Percentiles rank a stretch among this genome's conserved stretches.
These are phyloP conservation scores for Euschistus heros DNA, from an alignment of 1,140 invertebrate genomes.

Conservation along the genomic window DNA sequence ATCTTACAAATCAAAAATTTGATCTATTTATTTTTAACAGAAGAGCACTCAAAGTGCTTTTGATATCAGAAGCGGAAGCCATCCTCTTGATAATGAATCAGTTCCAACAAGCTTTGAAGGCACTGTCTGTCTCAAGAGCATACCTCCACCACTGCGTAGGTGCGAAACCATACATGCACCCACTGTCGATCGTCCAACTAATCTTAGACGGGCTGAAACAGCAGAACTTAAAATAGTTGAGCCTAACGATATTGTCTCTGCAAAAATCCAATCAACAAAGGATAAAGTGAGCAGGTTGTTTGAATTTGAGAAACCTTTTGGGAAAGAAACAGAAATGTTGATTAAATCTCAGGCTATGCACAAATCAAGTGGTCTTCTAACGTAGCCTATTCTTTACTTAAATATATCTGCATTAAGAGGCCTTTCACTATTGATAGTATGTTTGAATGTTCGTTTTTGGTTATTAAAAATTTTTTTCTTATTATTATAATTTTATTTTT, in stretches of 20 bases:
- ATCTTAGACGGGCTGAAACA: not conserved
- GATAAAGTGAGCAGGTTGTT: conserved; percentile 20
- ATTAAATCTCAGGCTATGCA: conserved; percentile 26
- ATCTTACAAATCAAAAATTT: no score
- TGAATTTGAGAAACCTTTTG: conserved; percentile 24
- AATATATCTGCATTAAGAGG: no score
- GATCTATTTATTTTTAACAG: not conserved
- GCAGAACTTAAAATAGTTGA: conserved; percentile 6
- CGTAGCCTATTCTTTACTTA: not conserved
- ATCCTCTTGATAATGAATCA: conserved; percentile 14
- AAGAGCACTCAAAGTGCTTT: conserved; percentile 13
- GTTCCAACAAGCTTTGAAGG: conserved; percentile 20
- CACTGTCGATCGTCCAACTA: not conserved
- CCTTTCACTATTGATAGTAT: no score
- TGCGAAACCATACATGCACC: conserved; percentile 4
- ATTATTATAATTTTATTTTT: no score
- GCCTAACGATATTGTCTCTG: conserved; percentile 5
- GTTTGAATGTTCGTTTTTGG: no score
- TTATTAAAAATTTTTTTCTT: no score
- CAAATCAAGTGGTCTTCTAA: conserved; percentile 9
- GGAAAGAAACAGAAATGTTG: conserved; percentile 23
- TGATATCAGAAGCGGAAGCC: conserved; percentile 5
- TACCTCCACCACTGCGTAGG: not conserved
- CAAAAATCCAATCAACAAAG: conserved; percentile 23
- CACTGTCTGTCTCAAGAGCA: conserved; percentile 9